Evolutionary conservation across 2,888 invertebrate genomes (phyloP).

Genomic region (Abrostola triplasia): DNA sequence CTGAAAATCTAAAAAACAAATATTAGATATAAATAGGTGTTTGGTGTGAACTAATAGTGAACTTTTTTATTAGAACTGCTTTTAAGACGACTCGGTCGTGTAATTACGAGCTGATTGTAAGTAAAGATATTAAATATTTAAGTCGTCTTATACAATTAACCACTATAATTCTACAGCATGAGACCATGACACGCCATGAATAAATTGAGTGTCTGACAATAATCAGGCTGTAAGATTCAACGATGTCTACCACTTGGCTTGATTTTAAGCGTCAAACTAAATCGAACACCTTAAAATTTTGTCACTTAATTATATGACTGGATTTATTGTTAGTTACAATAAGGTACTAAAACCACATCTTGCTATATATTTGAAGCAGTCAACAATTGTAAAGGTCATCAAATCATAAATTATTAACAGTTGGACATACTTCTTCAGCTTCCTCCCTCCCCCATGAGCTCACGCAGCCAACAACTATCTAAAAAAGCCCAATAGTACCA

Average conservation of each 20-base stretch:
- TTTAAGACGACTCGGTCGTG: neutral
- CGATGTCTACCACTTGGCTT: slow-evolving; percentile 2
- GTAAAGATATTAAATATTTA: slow-evolving; percentile 41
- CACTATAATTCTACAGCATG: slow-evolving; percentile 24
- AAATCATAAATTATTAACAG: no score
- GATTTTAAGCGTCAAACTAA: neutral
- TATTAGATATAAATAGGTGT: neutral
- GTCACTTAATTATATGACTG: no score
- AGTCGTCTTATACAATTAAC: slow-evolving; percentile 27
- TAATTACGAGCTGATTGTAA: slow-evolving; percentile 20
- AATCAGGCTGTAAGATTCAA: neutral
- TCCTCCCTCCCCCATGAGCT: no score
- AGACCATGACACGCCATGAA: slow-evolving; percentile 33
- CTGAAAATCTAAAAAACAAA: neutral
- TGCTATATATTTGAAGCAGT: no score
- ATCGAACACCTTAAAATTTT: no score
- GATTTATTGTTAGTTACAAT: no score
- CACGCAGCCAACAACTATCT: no score
- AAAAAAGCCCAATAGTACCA: no score
- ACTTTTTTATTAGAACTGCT: neutral
- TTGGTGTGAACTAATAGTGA: neutral
- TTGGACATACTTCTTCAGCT: no score
- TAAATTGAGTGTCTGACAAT: slow-evolving; percentile 37
- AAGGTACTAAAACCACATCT: no score
- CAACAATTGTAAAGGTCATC: no score